These are phyloP conservation scores for Balearica regulorum DNA, from an alignment of 2,797 vertebrate species.

Conservation along the genomic window DNA sequence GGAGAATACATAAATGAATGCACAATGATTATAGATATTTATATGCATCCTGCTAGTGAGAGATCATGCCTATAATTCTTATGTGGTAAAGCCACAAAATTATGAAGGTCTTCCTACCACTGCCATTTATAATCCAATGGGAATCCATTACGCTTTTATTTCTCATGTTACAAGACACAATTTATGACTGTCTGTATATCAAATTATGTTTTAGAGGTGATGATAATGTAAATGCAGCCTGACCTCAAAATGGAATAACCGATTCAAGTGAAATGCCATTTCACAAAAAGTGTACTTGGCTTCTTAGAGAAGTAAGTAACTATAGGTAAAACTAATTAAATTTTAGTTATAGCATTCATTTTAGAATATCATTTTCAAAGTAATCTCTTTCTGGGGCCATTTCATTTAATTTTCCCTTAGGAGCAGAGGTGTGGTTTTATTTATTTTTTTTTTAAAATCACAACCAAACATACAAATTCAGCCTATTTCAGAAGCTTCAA, in stretches of 20 bases:
- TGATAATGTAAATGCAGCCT: slow-evolving; percentile 32
- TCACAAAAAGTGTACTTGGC: not conserved
- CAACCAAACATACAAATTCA: not conserved
- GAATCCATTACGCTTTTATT: slow-evolving; percentile 58
- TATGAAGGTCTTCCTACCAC: slow-evolving; percentile 38
- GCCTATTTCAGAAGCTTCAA: not conserved
- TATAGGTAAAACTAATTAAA: not conserved
- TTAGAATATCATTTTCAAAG: not conserved
- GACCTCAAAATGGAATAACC: slow-evolving; percentile 28
- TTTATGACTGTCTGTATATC: slow-evolving; percentile 40
- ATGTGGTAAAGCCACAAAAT: slow-evolving; percentile 45
- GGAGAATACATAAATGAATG: slow-evolving; percentile 49
- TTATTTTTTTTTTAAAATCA: not conserved
- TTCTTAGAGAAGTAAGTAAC: not conserved
- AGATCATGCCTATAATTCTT: slow-evolving; percentile 52
- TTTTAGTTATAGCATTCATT: not conserved
- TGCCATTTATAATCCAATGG: slow-evolving; percentile 36
- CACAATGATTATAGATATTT: slow-evolving; percentile 43
- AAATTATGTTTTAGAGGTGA: slow-evolving; percentile 25
- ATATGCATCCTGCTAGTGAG: slow-evolving; percentile 26
- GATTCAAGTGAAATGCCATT: not conserved
- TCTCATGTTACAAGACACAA: not conserved
- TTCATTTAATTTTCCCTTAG: not conserved
- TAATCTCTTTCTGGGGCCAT: not conserved
- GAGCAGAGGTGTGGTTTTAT: not conserved